A percentile compares a stretch with the other conserved stretches of the same genome.
phyloP scores from a whole-genome alignment of 2,797 vertebrate species.

The Sebastes kiyomatsui region DNA sequence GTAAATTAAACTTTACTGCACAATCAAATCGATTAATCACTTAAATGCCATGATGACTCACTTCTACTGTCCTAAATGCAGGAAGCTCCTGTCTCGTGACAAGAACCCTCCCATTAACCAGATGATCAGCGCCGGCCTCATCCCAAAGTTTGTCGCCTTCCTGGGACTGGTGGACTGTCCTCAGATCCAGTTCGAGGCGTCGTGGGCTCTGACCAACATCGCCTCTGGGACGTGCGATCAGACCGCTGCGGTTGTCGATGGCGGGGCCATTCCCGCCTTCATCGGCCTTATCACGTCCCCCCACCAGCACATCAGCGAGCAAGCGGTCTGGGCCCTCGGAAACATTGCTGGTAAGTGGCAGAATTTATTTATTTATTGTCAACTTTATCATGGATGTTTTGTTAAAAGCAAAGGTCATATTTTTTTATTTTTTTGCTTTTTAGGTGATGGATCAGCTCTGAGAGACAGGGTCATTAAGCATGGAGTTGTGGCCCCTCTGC shows the following conservation, averaged over 20 bases:
- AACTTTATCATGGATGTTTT: rapidly evolving
- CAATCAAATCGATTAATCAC: not conserved
- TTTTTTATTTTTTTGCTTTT: not conserved
- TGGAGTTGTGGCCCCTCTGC: conserved; percentile 88
- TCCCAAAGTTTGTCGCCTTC: conserved; percentile 92
- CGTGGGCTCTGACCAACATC: conserved; percentile 98
- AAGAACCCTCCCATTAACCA: conserved; percentile 94
- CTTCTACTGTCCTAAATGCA: conserved; percentile 43
- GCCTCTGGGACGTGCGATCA: conserved; percentile 95
- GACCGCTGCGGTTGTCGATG: conserved; percentile 93
- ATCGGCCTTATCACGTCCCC: conserved; percentile 89
- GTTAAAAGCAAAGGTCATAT: not conserved
- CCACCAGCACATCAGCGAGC: conserved; percentile 95
- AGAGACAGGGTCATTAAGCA: conserved; percentile 96
- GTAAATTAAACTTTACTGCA: not conserved
- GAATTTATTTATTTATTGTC: not conserved
- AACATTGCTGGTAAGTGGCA: conserved; percentile 92
- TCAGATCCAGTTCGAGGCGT: conserved; percentile 96
- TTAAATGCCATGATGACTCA: not conserved
- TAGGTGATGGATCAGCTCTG: conserved; percentile 93
- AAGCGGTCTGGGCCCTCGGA: conserved; percentile 96
- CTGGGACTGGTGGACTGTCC: conserved; percentile 85
- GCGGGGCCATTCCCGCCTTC: conserved; percentile 93
- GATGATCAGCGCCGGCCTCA: conserved; percentile 92
- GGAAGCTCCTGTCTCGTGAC: conserved; percentile 96